Conservation (phyloP, 2,113 vertebrate genomes). For the Gnathonemus longibarbis region DNA sequence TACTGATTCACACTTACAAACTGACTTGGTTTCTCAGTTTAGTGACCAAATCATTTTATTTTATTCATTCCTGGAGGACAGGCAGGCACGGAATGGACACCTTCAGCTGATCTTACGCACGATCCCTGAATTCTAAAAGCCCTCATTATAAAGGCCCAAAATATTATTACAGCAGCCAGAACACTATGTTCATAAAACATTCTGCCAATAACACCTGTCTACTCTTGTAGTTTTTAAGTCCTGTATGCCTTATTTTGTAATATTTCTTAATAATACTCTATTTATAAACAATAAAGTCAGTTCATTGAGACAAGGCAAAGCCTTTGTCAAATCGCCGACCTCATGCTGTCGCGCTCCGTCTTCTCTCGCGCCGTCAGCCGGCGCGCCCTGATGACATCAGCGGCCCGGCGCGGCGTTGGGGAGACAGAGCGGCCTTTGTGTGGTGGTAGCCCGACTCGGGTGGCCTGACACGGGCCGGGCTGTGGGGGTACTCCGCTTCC, state of each 20-base stretch:
- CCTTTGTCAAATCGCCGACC: not conserved
- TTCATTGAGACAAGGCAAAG: not conserved
- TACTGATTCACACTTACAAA: not conserved
- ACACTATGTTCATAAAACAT: not conserved
- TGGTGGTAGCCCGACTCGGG: conserved; percentile 47
- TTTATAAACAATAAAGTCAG: not conserved
- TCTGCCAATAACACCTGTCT: not conserved
- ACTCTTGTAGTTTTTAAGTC: not conserved
- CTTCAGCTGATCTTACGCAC: not conserved
- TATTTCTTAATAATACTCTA: not conserved
- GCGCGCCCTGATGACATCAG: not conserved
- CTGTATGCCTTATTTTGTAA: not conserved
- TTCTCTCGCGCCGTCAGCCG: not conserved
- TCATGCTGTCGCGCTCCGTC: not conserved
- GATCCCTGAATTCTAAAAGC: not conserved
- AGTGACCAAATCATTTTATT: not conserved
- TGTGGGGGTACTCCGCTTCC: conserved; percentile 58
- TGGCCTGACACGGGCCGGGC: conserved; percentile 53
- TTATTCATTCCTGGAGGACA: not conserved
- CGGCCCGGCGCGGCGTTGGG: not conserved
- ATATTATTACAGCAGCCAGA: not conserved
- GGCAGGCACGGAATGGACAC: not conserved
- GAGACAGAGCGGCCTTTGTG: conserved; percentile 48
- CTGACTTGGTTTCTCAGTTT: not conserved
- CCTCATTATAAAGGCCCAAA: not conserved